Evolutionary conservation across 2,888 invertebrate genomes (phyloP), one percentile per base, ranked within the genome.

Genomic region (Perizoma affinitatum): DNA sequence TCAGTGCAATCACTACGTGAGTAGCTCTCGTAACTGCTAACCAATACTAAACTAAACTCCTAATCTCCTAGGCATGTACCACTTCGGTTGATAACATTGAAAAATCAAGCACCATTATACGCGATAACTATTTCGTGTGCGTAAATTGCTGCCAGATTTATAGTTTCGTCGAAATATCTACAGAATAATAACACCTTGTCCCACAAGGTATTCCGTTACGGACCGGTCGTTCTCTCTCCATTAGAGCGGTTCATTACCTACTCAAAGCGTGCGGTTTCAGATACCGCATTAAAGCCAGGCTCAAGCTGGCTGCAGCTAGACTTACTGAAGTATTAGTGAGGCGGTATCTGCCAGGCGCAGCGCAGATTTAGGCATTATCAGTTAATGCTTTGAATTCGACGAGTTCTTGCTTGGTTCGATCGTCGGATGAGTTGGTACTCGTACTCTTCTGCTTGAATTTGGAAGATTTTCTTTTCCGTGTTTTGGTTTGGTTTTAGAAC

Each of bases 321-420:
- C 80, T 81, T 80, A 81, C 76, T 73, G 67, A 74, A 78, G 80
- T 79, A 81, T 82, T 82, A 82, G 76, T 67, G 67, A 59, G 66
- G 69, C 72, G 72, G 75, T 81, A 81, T 81, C 81, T 51, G 63
- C 58, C 66, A 64, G 66, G 65, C 46, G 58, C 64, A 56, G 62
- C 52, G 51, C 43, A 47, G 61, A 51, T 62, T 65, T 62, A 58
- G 52, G 54, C 48, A 57, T 64, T 69, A 66, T 65, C 67, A 56
- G 61, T 48, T 58, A 65, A 66, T 55, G 64, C 63, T 59, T 57
- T 60, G 62, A 68, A 68, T 66, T 63, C 64, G 61, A 65, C 61
- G 61, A 43, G 36, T 36, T 63, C 60, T 59, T 61, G 53, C 60
- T 47, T 42, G 50, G 54, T 46, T 58, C 57, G 58, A 62, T 58